Percentiles rank a stretch among this genome's conserved stretches.
Conservation (phyloP, 37 sponge, comb jelly and placozoan species). For the Halichondria panicea region DNA sequence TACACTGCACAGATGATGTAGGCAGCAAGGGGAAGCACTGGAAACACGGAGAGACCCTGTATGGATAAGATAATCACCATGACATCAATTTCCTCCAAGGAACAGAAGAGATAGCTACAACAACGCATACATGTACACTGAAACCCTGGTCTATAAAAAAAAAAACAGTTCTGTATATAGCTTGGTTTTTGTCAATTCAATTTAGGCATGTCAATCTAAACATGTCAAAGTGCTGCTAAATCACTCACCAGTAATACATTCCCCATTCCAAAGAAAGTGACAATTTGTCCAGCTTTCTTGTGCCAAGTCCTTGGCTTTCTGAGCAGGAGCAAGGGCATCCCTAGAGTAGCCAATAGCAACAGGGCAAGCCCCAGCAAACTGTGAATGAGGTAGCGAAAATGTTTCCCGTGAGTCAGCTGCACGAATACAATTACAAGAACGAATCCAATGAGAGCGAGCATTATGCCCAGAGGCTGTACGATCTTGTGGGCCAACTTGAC, state of each 20-base stretch:
- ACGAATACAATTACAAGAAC: slow-evolving; percentile 31
- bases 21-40: neutral
- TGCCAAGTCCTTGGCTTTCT: slow-evolving; percentile 8
- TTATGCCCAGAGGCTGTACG: slow-evolving; percentile 9
- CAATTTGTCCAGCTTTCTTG: slow-evolving; percentile 31
- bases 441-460: slow-evolving; percentile 32
- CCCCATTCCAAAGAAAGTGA: slow-evolving; percentile 51
- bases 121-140: no score
- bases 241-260: slow-evolving; percentile 49
- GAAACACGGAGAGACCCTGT: slow-evolving; percentile 39
- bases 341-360: slow-evolving; percentile 13
- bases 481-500: slow-evolving; percentile 25
- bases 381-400: slow-evolving; percentile 36
- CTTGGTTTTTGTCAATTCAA: no score
- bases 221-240: no score
- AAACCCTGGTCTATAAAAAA: no score
- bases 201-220: no score
- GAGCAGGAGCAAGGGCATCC: slow-evolving; percentile 32
- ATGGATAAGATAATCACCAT: neutral
- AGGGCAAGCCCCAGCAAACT: slow-evolving; percentile 42
- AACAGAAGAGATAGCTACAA: no score
- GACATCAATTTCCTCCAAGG: neutral
- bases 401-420: slow-evolving; percentile 19
- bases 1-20: slow-evolving; percentile 25
- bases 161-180: no score